These are phyloP conservation scores for Vicugna pacos DNA, from an alignment of 2,113 vertebrate species.

Conservation along the genomic window DNA sequence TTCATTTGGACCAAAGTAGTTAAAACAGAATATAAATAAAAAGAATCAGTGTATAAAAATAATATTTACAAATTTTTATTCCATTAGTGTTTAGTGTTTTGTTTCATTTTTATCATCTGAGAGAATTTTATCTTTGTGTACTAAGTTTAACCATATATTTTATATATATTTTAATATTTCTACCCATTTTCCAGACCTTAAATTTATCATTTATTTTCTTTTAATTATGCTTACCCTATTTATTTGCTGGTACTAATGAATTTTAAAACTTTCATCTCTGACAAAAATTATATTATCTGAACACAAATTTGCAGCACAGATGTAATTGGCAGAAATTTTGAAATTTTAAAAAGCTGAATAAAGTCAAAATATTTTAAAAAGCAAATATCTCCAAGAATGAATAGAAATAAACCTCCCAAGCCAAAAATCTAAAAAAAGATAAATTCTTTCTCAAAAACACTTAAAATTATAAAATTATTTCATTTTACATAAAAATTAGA, in stretches of 20 bases:
- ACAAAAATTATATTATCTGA: not conserved
- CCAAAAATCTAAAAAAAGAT: not conserved
- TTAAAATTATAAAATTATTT: not conserved
- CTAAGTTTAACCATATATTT: not conserved
- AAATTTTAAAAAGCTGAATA: not conserved
- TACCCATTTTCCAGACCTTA: not conserved
- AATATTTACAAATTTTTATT: not conserved
- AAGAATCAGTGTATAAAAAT: not conserved
- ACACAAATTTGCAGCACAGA: not conserved
- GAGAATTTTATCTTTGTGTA: not conserved
- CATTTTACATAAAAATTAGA: not conserved
- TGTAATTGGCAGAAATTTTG: not conserved
- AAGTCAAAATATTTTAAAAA: not conserved
- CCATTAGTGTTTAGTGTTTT: not conserved
- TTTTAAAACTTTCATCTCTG: not conserved
- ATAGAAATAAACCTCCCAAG: not conserved
- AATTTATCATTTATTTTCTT: not conserved
- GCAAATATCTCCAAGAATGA: not conserved
- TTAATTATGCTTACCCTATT: not conserved
- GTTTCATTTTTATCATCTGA: not conserved
- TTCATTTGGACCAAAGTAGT: not conserved
- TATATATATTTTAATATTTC: not conserved
- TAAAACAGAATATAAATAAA: not conserved
- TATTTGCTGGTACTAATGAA: not conserved
- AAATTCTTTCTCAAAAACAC: not conserved